Evolutionary conservation across 64 coral and sea anemone species (phyloP), one percentile per base, ranked within the genome.

Genomic region (Dendronephthya gigantea): DNA sequence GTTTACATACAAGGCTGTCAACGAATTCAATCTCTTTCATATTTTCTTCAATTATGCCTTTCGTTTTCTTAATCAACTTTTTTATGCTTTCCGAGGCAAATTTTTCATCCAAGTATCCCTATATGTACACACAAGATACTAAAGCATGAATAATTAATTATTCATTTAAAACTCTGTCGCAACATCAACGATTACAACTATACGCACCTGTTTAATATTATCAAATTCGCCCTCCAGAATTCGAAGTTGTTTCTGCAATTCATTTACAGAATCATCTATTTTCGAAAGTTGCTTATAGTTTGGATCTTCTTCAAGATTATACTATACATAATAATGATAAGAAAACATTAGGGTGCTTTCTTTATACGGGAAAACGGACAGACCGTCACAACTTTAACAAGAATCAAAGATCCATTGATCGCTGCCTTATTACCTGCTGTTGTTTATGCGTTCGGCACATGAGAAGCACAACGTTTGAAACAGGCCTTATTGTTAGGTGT

Each of bases 11-110:
- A 10, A 79, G 36, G 32, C 72, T 39, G 29, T 79, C 72, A 79
- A 79, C 29, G 16, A 79, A 79, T 79, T 79, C 72, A 14, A 79
- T 34, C 30, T 29, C 37, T 35, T 79, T 79, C 72, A 79, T 79
- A 79, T 79, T 39, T 79, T 79, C 72, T 79, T 79, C 72, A 79
- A 79, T 35, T 35, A 79, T 34, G 36, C 72, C 72, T 79, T 34
- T 79, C 9, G 72, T 79, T 34, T 79, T 79, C 29, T 33, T 79
- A 4, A 34, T 79, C 29, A 79, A 79, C 15, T 34, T 79, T 12
- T 13, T 79, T 9, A 79, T 29, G 36, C 72, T 79, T 29, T 79
- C 36, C 15, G 28, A 36, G 36, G 72, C 72, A 34, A 35, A 33
- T 16, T 79, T 19, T 79, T 79, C 32, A 5, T 79, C 32, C 30